phyloP scores from a whole-genome alignment of 2,888 invertebrate genomes.

The Homarus gammarus region DNA sequence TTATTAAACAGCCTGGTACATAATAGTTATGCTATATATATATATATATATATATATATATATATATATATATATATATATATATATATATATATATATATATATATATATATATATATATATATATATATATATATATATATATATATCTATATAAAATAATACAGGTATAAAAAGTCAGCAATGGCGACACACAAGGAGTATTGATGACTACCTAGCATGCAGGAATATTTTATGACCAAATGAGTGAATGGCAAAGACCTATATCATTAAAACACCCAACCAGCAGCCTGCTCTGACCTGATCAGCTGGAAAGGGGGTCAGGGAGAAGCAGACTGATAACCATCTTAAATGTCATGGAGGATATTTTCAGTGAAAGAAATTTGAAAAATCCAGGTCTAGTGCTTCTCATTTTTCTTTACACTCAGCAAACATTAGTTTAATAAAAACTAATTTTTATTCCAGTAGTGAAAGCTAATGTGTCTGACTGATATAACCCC shows the following conservation, averaged over 20 bases:
- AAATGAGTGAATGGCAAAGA: background rate
- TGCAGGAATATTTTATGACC: constrained; percentile 41
- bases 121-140: constrained; percentile 63
- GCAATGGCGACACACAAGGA: constrained; percentile 52
- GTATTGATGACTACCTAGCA: constrained; percentile 54
- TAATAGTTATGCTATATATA: constrained; percentile 57
- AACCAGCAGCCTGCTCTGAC: background rate
- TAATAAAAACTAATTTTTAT: constrained; percentile 18
- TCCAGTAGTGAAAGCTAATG: background rate
- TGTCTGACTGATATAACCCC: background rate
- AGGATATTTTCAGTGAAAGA: background rate
- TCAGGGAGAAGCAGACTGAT: background rate
- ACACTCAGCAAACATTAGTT: constrained; percentile 30
- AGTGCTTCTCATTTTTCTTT: constrained; percentile 23
- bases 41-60: constrained; percentile 62
- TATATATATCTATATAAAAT: constrained; percentile 67
- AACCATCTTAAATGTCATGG: background rate
- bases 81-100: constrained; percentile 68
- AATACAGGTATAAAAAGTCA: constrained; percentile 66
- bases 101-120: constrained; percentile 31
- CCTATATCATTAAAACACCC: constrained; percentile 8
- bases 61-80: constrained; percentile 56
- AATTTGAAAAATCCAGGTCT: constrained; percentile 11
- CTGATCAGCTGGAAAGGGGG: background rate
- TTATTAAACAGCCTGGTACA: constrained; percentile 55